Evolutionary conservation across 2,797 vertebrate genomes (phyloP), one percentile per base, ranked within the genome.

Genomic region (Peromyscus eremicus): DNA sequence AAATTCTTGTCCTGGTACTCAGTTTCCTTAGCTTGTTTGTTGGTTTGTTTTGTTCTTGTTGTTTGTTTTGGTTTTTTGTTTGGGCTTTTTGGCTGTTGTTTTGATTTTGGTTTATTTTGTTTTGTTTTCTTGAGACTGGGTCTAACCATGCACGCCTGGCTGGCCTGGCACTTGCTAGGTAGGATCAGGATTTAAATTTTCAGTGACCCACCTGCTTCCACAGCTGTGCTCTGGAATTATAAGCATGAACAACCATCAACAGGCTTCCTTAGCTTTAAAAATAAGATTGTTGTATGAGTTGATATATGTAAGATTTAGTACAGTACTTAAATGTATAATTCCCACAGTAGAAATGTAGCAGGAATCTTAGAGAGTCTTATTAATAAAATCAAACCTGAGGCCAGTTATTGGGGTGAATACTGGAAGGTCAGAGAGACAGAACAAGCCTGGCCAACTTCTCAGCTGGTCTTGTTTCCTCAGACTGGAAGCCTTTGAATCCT

Each of bases 201-300:
- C 55, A n/a, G 57, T 62, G 37, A 60, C 43, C 10, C n/a, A 17
- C 4, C 19, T 76, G 29, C 29, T n/a, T 46, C 3, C 7, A 43
- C 17, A 7, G 19, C 6, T 77, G 12, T 46, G 6, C 29, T 32
- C 55, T n/a, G 12, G 21, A 40, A 64, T 46, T 77, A 77, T n/a
- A 62, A 76, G 0, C 21, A n/a, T 62, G 37, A 0, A 0, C 29
- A 40, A 76, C 34, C 17, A 43, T 75, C 9, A 43, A 14, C 4
- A 64, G 11, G 2, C 12, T 93, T 93, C 32, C 52, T 73, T 49
- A 23, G 34, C 34, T 93, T 83, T 90, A 66, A 96, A 92, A 94
- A 55, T 25, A 8, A 34, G 21, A 13, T 64, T 76, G 37, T 49
- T 94, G 32, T 46, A 70, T 83, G 37, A 84, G 43, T 79, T 68